Conservation (phyloP, 2,113 vertebrate species). For the Oceanodroma tethys region DNA sequence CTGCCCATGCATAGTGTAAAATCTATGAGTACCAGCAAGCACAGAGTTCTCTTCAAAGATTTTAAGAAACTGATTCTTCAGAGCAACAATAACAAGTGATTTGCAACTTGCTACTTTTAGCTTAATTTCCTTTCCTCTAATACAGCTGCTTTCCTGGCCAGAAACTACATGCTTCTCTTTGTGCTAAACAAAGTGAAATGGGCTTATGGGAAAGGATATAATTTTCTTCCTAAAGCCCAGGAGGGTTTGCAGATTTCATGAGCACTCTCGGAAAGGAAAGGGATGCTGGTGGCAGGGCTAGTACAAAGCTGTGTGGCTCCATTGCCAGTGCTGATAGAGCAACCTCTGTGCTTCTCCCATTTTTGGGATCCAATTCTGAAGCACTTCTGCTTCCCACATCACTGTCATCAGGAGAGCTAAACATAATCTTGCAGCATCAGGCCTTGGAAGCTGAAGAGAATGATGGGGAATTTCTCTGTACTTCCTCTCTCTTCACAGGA, state of each 20-base stretch:
- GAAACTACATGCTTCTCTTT: background rate
- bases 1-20: background rate
- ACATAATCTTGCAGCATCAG: background rate
- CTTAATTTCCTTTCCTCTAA: background rate
- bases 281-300: background rate
- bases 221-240: background rate
- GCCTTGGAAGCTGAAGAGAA: background rate
- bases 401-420: fast-evolving
- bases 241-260: background rate
- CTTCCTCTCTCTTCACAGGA: background rate
- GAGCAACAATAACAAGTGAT: background rate
- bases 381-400: background rate
- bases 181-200: background rate
- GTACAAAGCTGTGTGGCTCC: background rate
- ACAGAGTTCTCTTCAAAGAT: background rate
- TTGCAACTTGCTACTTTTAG: background rate
- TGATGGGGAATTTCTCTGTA: background rate
- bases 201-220: fast-evolving
- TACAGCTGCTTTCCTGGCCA: background rate
- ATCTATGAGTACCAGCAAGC: background rate
- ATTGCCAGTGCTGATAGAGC: background rate
- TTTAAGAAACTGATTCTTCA: background rate
- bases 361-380: background rate
- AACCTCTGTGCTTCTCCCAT: background rate
- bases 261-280: background rate